Percentiles rank a stretch among this genome's conserved stretches.
Evolutionary conservation across 2,888 invertebrate genomes (phyloP).

Genomic region (Thecocarcelia acutangulata): DNA sequence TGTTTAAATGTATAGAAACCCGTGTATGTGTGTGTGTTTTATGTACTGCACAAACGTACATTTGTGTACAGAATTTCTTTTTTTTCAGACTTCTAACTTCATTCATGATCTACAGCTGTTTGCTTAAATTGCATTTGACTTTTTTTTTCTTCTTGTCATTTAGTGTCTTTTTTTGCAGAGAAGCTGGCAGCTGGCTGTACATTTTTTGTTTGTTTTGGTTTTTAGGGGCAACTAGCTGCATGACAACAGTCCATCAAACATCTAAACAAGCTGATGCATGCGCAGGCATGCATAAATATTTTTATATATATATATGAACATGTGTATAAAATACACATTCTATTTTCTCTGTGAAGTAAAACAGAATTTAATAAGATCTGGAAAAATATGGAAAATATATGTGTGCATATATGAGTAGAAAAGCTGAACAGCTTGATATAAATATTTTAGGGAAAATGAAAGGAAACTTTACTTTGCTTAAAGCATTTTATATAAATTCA

Average conservation of each 20-base stretch:
- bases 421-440: too few species aligned
- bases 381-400: too few species aligned
- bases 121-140: conserved; percentile 35
- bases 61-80: not conserved
- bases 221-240: not conserved
- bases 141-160: conserved; percentile 24
- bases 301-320: not conserved
- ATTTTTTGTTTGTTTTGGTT: not conserved
- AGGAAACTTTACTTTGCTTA: too few species aligned
- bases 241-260: conserved; percentile 9
- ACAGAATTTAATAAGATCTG: not conserved
- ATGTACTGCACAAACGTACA: not conserved
- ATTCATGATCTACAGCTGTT: conserved; percentile 36
- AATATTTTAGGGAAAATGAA: too few species aligned
- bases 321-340: not conserved
- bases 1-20: not conserved
- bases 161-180: conserved; percentile 3
- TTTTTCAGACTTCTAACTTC: conserved; percentile 8
- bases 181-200: conserved; percentile 10
- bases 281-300: not conserved
- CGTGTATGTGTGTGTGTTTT: conserved; percentile 16
- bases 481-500: too few species aligned
- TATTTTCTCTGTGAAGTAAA: not conserved
- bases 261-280: conserved; percentile 1
- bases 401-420: too few species aligned